Percentiles rank a stretch among this genome's conserved stretches.
These are phyloP conservation scores for Egretta garzetta DNA, from an alignment of 2,113 vertebrate genomes.

Conservation along the genomic window DNA sequence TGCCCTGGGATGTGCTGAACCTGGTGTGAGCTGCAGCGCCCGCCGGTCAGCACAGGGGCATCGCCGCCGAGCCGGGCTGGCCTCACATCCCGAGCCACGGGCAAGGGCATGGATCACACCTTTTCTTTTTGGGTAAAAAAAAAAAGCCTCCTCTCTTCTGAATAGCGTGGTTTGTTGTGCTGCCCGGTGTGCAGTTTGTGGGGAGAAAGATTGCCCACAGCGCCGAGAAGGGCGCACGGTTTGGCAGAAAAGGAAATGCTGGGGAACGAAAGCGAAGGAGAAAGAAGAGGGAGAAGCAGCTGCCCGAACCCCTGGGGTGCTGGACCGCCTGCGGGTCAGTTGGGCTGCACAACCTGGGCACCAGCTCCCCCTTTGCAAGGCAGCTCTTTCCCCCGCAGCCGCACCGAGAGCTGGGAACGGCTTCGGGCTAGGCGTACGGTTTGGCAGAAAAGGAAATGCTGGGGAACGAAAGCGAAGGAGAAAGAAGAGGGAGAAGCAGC, in stretches of 20 bases:
- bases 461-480: neutral
- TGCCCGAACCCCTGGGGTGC: neutral
- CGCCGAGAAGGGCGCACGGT: rapidly evolving
- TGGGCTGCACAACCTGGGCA: neutral
- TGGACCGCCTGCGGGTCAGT: rapidly evolving
- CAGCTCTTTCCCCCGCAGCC: rapidly evolving
- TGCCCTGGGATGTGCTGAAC: rapidly evolving
- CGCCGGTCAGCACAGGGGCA: rapidly evolving
- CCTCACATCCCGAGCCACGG: rapidly evolving
- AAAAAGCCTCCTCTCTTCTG: neutral
- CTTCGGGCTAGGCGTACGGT: rapidly evolving
- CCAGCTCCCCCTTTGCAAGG: neutral
- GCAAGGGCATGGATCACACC: too few relatives aligned
- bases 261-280: neutral
- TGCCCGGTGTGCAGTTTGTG: rapidly evolving
- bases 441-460: neutral
- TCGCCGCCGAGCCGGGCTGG: neutral
- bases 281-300: neutral
- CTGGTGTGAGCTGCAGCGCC: rapidly evolving
- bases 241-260: neutral
- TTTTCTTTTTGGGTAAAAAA: too few relatives aligned
- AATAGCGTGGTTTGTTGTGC: rapidly evolving
- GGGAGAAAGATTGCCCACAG: rapidly evolving
- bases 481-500: neutral
- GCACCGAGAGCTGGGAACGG: neutral